Conservation (phyloP, 2,888 invertebrate species). For the Hydraecia micacea region DNA sequence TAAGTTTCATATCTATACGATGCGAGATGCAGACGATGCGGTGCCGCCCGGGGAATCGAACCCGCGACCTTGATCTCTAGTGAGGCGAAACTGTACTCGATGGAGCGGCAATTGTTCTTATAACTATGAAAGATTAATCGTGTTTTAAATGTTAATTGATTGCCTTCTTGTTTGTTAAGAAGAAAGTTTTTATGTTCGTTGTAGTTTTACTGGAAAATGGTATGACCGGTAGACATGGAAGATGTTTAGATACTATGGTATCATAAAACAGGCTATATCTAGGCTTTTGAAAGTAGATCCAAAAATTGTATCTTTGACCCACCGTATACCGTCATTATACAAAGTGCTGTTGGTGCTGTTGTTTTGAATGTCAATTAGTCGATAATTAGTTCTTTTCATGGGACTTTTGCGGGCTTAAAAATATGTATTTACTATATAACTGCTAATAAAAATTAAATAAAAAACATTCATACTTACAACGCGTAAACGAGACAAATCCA, state of each 20-base stretch:
- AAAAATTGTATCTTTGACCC: neutral
- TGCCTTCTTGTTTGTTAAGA: constrained; percentile 17
- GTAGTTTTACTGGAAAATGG: constrained; percentile 8
- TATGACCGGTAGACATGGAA: neutral
- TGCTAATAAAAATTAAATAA: neutral
- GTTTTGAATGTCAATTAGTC: neutral
- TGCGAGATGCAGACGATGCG: constrained; percentile 40
- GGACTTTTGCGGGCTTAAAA: neutral
- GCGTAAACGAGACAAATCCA: constrained; percentile 60
- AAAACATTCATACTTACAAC: constrained; percentile 45
- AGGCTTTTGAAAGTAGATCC: neutral
- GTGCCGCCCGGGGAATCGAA: constrained; percentile 51
- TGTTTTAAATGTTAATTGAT: constrained; percentile 22
- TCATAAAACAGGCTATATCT: neutral
- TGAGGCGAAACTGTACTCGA: constrained; percentile 43
- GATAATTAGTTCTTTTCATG: neutral
- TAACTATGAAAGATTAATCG: constrained; percentile 36
- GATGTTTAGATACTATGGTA: neutral
- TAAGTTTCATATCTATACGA: constrained; percentile 56
- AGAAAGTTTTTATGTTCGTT: constrained; percentile 19
- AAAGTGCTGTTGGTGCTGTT: neutral
- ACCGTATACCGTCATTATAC: too few species aligned
- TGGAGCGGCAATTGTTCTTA: constrained; percentile 59
- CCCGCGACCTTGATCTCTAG: constrained; percentile 63
- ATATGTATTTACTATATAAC: neutral